Percentiles rank a stretch among this genome's conserved stretches.
These are phyloP conservation scores for Portevinia maculata DNA, from an alignment of 2,888 invertebrate species.

Conservation along the genomic window DNA sequence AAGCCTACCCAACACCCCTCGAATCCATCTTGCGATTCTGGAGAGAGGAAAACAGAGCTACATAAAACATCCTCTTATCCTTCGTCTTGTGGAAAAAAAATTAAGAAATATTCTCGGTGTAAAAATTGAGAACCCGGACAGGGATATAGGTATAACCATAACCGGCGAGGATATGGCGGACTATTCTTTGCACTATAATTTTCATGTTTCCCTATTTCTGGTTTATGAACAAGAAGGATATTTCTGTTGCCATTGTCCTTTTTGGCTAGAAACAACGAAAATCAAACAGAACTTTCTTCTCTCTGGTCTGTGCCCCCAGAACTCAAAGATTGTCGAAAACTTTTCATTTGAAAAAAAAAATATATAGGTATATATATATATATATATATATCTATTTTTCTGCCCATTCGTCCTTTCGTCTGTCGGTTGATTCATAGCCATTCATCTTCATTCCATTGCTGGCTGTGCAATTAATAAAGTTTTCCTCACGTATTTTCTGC, in stretches of 20 bases:
- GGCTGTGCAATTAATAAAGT: slow-evolving; percentile 71
- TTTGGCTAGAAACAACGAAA: slow-evolving; percentile 52
- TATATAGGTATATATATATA: too few species aligned
- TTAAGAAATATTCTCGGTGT: slow-evolving; percentile 48
- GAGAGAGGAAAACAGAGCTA: neutral
- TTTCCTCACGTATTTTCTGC: slow-evolving; percentile 59
- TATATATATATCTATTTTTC: slow-evolving; percentile 9
- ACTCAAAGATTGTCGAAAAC: slow-evolving; percentile 50
- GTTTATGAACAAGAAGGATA: slow-evolving; percentile 69
- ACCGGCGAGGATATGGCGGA: slow-evolving; percentile 37
- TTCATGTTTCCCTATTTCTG: slow-evolving; percentile 60
- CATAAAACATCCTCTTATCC: slow-evolving; percentile 35
- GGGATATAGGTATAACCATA: too few species aligned
- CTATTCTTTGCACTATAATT: slow-evolving; percentile 68
- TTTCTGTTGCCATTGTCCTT: slow-evolving; percentile 69
- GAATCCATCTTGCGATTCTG: slow-evolving; percentile 22
- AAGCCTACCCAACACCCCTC: slow-evolving; percentile 38
- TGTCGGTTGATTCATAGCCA: slow-evolving; percentile 32
- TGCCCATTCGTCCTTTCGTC: slow-evolving; percentile 28
- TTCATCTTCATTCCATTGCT: slow-evolving; percentile 58
- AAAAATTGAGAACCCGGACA: slow-evolving; percentile 43
- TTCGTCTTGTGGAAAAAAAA: slow-evolving; percentile 40
- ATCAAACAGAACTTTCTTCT: slow-evolving; percentile 62
- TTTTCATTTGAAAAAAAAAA: slow-evolving; percentile 41
- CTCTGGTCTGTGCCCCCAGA: neutral